Conservation (phyloP, 2,113 vertebrate genomes). For the Aramus guarauna region DNA sequence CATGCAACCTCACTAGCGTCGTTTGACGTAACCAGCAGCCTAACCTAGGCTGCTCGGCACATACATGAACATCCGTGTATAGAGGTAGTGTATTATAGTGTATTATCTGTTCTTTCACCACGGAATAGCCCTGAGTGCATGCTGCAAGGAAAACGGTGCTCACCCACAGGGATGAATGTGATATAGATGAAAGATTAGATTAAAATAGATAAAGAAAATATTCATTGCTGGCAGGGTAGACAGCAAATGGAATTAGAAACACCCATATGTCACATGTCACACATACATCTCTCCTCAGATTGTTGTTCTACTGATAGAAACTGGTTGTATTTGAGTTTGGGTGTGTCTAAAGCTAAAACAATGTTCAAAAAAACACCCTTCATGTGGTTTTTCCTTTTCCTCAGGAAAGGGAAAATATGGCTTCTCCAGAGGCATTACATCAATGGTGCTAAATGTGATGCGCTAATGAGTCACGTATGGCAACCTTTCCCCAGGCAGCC, state of each 20-base stretch:
- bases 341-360: background rate
- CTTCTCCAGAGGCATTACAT: background rate
- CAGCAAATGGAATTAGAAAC: background rate
- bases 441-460: background rate
- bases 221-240: background rate
- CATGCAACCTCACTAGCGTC: background rate
- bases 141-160: background rate
- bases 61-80: rapidly evolving
- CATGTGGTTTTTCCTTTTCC: background rate
- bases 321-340: background rate
- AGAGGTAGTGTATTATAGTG: no score
- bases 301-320: background rate
- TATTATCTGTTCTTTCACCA: background rate
- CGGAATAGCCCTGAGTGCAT: background rate
- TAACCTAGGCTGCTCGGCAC: background rate
- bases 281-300: background rate
- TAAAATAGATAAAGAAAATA: background rate
- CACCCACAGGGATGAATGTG: background rate
- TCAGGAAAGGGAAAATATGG: background rate
- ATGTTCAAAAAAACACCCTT: background rate
- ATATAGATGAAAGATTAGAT: background rate
- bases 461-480: background rate
- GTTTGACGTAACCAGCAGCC: background rate
- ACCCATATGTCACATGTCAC: background rate
- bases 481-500: background rate